These are phyloP conservation scores for Drosophila ambigua DNA, from an alignment of 1,140 invertebrate genomes.

Conservation along the genomic window DNA sequence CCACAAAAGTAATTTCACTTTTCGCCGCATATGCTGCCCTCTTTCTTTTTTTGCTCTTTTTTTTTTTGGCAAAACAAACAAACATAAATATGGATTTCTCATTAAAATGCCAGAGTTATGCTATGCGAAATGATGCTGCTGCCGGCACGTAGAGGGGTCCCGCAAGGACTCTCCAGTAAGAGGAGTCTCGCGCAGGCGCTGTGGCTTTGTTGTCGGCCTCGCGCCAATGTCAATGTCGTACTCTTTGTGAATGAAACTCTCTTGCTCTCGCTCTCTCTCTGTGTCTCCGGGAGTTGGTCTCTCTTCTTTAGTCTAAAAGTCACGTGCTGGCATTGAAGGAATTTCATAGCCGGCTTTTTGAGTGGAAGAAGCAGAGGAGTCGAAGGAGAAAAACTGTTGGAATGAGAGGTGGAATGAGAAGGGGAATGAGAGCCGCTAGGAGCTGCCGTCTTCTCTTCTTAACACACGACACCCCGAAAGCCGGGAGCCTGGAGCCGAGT, in stretches of 20 bases:
- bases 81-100: constrained; percentile 82
- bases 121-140: no score
- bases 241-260: neutral
- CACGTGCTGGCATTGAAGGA: constrained; percentile 80
- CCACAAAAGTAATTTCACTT: constrained; percentile 73
- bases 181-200: constrained; percentile 47
- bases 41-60: constrained; percentile 18
- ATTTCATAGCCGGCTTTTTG: constrained; percentile 72
- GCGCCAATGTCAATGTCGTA: constrained; percentile 69
- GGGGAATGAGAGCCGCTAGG: neutral
- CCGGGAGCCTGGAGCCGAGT: no score
- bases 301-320: constrained; percentile 37
- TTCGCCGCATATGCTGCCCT: constrained; percentile 72
- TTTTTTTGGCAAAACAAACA: constrained; percentile 75
- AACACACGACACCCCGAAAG: constrained; percentile 40
- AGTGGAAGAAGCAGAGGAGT: constrained; percentile 24
- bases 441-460: constrained; percentile 20
- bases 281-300: constrained; percentile 15
- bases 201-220: constrained; percentile 16
- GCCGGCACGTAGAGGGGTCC: constrained; percentile 45
- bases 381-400: neutral
- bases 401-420: neutral
- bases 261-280: neutral
- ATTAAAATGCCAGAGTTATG: constrained; percentile 79
- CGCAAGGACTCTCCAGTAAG: constrained; percentile 41